Base-by-base conservation (phyloP, 2,797 vertebrate species). In the Pseudochromis fuscus region DNA sequence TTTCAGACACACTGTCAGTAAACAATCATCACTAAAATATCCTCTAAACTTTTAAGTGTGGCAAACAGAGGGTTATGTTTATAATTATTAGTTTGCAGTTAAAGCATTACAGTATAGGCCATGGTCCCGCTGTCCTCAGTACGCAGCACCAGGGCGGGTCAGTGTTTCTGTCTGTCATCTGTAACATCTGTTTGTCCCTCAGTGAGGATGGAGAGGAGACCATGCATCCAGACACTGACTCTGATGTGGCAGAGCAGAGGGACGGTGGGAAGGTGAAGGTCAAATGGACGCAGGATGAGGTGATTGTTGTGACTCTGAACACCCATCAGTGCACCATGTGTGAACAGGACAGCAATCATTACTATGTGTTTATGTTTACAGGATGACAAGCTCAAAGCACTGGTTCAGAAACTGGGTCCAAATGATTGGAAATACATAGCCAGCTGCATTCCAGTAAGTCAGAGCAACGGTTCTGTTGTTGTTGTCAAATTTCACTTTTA, bases 251-350 rank as follows among this genome's bases (percentile, higher is more conserved):
- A 0, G 98, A 98, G 67, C 96, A 94, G 44, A 94, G 94, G 77
- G 98, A 99, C 1, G 89, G 84, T 27, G 94, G 94, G 51, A 96
- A 94, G 73, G 95, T 96, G 51, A 98, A 98, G 88, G 95, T 98
- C 76, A 99, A 96, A 67, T 99, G 98, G 97, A 96, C 95, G 0
- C 95, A 95, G 2, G 96, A 96, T 45, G 98, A 99, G 96, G 98
- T 97, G 84, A 89, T 73, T 75, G 61, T 58, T 68, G 1, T 0
- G 23, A 44, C 5, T 19, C n/a, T n/a, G n/a, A n/a, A n/a, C n/a
- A n/a, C n/a, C n/a, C n/a, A n/a, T n/a, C n/a, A n/a, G n/a, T n/a
- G n/a, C n/a, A n/a, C n/a, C n/a, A n/a, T n/a, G n/a, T n/a, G n/a
- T n/a, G n/a, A n/a, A n/a, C n/a, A n/a, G n/a, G n/a, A n/a, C n/a